Percentiles rank a stretch among this genome's conserved stretches.
These are phyloP conservation scores for Steinernema hermaphroditum DNA, from an alignment of 2,888 invertebrate species.

Conservation along the genomic window DNA sequence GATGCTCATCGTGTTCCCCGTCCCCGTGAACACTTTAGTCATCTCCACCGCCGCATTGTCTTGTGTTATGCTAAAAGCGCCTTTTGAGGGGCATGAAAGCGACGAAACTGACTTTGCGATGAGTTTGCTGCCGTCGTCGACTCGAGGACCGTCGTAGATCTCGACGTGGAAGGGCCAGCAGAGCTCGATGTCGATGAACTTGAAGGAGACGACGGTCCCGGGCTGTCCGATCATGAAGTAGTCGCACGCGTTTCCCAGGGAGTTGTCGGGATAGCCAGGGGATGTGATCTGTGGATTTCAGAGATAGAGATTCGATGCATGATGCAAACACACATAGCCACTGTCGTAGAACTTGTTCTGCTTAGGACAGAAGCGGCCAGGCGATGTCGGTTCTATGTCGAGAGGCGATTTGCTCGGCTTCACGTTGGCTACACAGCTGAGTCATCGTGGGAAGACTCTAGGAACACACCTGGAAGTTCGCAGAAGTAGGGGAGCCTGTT, in stretches of 20 bases:
- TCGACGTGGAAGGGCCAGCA: background rate
- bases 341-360: background rate
- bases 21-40: background rate
- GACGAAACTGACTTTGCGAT: background rate
- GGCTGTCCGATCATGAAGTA: background rate
- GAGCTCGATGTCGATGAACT: background rate
- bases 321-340: background rate
- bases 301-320: background rate
- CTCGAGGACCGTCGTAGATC: background rate
- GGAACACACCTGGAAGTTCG: background rate
- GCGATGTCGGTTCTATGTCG: background rate
- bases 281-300: background rate
- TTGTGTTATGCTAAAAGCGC: background rate
- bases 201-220: background rate
- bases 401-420: background rate
- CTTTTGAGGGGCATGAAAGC: background rate
- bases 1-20: background rate
- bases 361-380: background rate
- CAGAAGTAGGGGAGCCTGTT: background rate
- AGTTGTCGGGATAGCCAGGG: background rate
- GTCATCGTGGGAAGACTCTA: too few species aligned
- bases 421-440: too few species aligned
- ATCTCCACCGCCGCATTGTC: background rate
- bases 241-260: background rate
- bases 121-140: background rate